Base-by-base conservation (phyloP, 2,888 invertebrate species). In the Stomorhina lunata region DNA sequence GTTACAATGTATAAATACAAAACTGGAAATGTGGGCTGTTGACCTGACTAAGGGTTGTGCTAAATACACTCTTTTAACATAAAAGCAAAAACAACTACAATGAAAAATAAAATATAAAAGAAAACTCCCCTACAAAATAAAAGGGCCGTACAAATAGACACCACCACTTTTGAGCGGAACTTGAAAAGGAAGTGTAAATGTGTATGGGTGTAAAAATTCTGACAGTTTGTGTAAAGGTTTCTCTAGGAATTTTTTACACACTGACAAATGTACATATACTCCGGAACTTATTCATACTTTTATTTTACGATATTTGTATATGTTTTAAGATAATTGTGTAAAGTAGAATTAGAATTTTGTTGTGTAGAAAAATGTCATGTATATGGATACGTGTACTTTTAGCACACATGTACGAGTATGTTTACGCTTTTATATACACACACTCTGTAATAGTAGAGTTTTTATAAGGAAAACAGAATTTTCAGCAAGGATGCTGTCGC, bases 381-480 rank as follows among this genome's bases (percentile, higher is more conserved):
- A 29, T 29, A 40, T 34, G 22, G n/a, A n/a, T n/a, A n/a, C 53
- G 65, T 59, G 65, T 22, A 55, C 22, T 55, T 75, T 65, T 29
- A 48, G 61, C 79, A 80, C 75, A 82, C 75, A 82, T 80, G n/a
- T n/a, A n/a, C n/a, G n/a, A n/a, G n/a, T n/a, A n/a, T n/a, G 65
- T 55, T 55, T 63, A 37, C 43, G 40, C 10, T 65, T 68, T 65
- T 37, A 63, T 81, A 81, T 81, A 85, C 88, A 88, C 88, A 89
- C 87, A 88, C 89, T 88, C 87, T 89, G 86, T 87, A 85, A 84
- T 89, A 85, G 90, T 89, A 86, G 87, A 89, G 83, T 87, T 85
- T 84, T 29, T 81, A 89, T 76, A 84, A 86, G 90, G 89, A 84
- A 79, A 84, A 12, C 89, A 89, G 84, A 37, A 86, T 37, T 72